phyloP scores from a whole-genome alignment of 2,797 vertebrate genomes.

The Nyctibius grandis region DNA sequence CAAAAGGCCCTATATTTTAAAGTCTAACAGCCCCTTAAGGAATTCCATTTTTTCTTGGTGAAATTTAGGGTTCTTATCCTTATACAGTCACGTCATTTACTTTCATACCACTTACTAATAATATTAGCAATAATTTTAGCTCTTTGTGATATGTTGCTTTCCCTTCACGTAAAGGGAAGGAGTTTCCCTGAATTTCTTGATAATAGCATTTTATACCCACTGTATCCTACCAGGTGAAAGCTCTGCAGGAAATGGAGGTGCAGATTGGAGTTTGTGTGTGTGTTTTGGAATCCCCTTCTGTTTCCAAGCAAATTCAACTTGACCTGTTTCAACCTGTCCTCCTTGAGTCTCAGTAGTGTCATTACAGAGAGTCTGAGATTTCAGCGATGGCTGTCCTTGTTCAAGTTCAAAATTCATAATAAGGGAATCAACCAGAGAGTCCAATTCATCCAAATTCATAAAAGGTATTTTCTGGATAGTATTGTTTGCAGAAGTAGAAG shows the following conservation, averaged over 20 bases:
- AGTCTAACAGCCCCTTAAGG: not conserved
- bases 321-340: not conserved
- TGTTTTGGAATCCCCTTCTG: constrained; percentile 59
- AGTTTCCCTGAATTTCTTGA: not conserved
- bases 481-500: not conserved
- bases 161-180: not conserved
- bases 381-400: not conserved
- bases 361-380: not conserved
- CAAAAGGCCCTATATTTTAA: not conserved
- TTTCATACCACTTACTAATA: not conserved
- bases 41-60: not conserved
- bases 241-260: not conserved
- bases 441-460: constrained; percentile 67
- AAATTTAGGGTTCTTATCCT: not conserved
- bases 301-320: not conserved
- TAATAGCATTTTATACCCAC: constrained; percentile 80
- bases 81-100: not conserved
- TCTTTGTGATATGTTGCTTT: not conserved
- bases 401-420: constrained; percentile 59
- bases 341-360: not conserved
- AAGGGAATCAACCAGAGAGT: constrained; percentile 75
- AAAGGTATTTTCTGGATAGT: not conserved
- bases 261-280: not conserved
- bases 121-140: not conserved
- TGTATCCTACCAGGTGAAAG: constrained; percentile 60